Base-by-base conservation (phyloP, 2,797 vertebrate genomes). In the Odontamblyopus lacepedii region DNA sequence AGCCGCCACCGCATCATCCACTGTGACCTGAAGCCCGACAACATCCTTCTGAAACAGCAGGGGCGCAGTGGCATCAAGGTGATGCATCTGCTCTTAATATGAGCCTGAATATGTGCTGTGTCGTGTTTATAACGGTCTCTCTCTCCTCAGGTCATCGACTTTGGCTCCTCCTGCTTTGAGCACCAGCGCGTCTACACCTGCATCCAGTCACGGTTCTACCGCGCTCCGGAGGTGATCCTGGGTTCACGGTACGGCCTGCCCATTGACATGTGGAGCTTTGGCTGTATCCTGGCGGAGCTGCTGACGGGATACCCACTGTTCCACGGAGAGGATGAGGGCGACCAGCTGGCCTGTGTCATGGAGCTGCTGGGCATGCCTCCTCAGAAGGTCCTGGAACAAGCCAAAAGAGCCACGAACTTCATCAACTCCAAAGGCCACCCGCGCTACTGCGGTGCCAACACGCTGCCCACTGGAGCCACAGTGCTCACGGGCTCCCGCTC, bases 1-100 rank as follows among this genome's bases (percentile, higher is more conserved):
- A 97, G 99, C 94, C 96, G 95, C 86, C 98, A 97, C 92, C 96
- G 96, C 91, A 99, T 99, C 87, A 99, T 99, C 92, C 98, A 99
- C 95, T 99, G 98, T 93, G 98, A 99, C 95, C 97, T 99, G 85
- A 99, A 99, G 86, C 98, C 98, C 0, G 98, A 99, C 92, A 99
- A 99, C 93, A 99, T 99, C 88, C 88, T 99, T 61, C 90, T 99
- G 51, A 99, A 99, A 85, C 98, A 99, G 88, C 98, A 99, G 91
- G 98, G 98, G 32, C 94, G 98, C 87, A 99, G 98, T 71, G 98
- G 98, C 78, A 99, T 99, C 85, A 99, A 99, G 93, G 35, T 38
- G 35, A 38, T 38, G 35, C 35, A 9, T 38, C 35, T 38, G 7
- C 8, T 38, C 35, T 38, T 38, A 38, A 30, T 9, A 38, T 38